These are phyloP conservation scores for Homarus gammarus DNA, from an alignment of 2,888 invertebrate genomes.

Conservation along the genomic window DNA sequence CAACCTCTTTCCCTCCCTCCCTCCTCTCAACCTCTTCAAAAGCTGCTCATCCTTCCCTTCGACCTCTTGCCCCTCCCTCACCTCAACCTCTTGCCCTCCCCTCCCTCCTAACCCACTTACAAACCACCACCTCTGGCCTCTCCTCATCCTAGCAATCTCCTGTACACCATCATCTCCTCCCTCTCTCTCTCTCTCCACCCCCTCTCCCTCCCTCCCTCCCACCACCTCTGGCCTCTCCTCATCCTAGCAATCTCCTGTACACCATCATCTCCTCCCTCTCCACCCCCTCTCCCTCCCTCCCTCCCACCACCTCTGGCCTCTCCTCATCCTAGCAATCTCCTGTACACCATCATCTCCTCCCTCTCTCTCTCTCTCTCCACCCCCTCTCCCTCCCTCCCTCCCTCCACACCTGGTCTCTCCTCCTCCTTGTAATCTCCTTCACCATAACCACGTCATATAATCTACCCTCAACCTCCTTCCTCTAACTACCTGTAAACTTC, in stretches of 20 bases:
- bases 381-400: not conserved
- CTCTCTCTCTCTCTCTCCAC: too few relatives aligned
- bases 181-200: too few relatives aligned
- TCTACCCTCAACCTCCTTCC: not conserved
- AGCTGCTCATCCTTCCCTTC: not conserved
- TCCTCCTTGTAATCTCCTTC: not conserved
- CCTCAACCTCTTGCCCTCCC: not conserved
- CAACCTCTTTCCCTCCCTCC: too few relatives aligned
- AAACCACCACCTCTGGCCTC: too few relatives aligned
- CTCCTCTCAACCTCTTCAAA: too few relatives aligned
- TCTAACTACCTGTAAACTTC: constrained; percentile 6
- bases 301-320: too few relatives aligned
- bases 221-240: not conserved
- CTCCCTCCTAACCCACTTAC: not conserved
- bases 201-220: not conserved
- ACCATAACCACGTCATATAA: not conserved
- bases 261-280: too few relatives aligned
- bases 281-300: too few relatives aligned
- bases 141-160: not conserved
- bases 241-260: not conserved
- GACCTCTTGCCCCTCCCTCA: not conserved
- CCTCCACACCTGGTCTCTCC: not conserved
- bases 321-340: not conserved
- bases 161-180: too few relatives aligned
- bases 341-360: too few relatives aligned